Conservation (phyloP, 2,888 invertebrate genomes). For the Amblyjoppa proteus region DNA sequence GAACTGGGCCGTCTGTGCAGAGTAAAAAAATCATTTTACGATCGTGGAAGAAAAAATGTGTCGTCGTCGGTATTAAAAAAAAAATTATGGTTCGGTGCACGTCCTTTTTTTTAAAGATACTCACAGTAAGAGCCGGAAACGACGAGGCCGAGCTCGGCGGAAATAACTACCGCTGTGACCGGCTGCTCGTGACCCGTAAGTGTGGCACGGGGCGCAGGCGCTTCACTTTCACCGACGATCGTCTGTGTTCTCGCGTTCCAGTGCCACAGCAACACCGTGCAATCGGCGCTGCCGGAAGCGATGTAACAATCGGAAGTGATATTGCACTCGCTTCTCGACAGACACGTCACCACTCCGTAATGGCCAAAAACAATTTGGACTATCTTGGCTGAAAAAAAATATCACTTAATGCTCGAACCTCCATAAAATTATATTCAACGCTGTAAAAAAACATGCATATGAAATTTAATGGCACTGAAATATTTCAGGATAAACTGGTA, state of each 20-base stretch:
- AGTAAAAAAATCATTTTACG: conserved; percentile 3
- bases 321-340: conserved; percentile 98
- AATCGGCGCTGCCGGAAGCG: conserved; percentile 98
- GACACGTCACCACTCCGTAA: conserved; percentile 99
- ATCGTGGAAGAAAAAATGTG: conserved; percentile 12
- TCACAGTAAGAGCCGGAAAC: conserved; percentile 95
- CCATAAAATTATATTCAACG: too few species aligned
- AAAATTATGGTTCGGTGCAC: neutral
- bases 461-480: too few species aligned
- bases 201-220: conserved; percentile 98
- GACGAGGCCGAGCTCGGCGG: conserved; percentile 98
- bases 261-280: conserved; percentile 99
- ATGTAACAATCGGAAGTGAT: conserved; percentile 99
- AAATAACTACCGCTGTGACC: conserved; percentile 97
- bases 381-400: conserved; percentile 92
- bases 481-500: too few species aligned
- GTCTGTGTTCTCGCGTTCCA: conserved; percentile 99
- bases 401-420: neutral
- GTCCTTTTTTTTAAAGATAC: conserved; percentile 63
- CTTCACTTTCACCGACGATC: conserved; percentile 98
- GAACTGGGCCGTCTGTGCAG: conserved; percentile 93
- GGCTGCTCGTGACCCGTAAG: conserved; percentile 99
- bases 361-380: conserved; percentile 99
- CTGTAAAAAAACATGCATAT: neutral
- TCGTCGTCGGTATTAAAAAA: conserved; percentile 18